A percentile compares a stretch with the other conserved stretches of the same genome.
Evolutionary conservation across 2,888 invertebrate species (phyloP).

Genomic region (Trachelus tabidus): DNA sequence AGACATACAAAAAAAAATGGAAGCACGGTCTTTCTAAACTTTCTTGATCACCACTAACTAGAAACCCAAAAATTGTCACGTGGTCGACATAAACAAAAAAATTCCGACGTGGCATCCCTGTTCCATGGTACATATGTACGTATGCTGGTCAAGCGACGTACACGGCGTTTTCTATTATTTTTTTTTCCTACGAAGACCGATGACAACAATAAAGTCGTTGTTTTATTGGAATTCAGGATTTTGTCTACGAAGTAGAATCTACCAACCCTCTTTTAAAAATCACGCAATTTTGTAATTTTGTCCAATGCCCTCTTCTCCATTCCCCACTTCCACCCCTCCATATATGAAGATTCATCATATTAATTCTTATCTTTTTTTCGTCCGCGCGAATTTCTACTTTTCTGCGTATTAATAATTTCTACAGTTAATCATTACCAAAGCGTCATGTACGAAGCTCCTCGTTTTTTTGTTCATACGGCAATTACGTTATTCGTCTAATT

Average conservation of each 20-base stretch:
- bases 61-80: too few relatives aligned
- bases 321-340: not conserved
- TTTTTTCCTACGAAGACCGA: constrained; percentile 13
- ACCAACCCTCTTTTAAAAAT: not conserved
- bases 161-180: not conserved
- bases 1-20: not conserved
- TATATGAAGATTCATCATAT: not conserved
- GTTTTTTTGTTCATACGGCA: not conserved
- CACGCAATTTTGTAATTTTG: not conserved
- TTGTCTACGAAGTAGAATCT: not conserved
- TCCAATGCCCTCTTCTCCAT: not conserved
- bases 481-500: not conserved
- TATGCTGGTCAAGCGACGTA: not conserved
- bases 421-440: not conserved
- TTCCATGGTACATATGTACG: not conserved
- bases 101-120: too few relatives aligned
- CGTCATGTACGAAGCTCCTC: not conserved
- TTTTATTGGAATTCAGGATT: constrained; percentile 13
- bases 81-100: too few relatives aligned
- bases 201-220: constrained; percentile 20
- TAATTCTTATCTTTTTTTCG: not conserved
- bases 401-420: not conserved
- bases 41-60: too few relatives aligned
- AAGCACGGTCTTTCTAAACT: too few relatives aligned
- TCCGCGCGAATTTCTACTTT: not conserved